Base-by-base conservation (phyloP, 2,113 vertebrate species). In the Erinaceus europaeus region DNA sequence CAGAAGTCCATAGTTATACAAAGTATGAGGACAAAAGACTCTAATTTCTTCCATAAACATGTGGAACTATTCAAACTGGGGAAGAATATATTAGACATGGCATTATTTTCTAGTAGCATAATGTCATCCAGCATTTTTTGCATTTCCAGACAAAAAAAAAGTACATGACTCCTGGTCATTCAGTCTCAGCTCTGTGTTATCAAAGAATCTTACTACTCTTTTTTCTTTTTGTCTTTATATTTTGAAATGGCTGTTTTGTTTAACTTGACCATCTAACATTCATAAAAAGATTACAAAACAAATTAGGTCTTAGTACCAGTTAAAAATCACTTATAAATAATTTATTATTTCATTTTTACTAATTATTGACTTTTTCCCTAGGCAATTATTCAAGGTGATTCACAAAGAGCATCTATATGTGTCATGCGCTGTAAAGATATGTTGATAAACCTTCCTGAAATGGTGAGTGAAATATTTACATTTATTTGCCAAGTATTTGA, bases 361-460 rank as follows among this genome's bases (percentile, higher is more conserved):
- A 78, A 61, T 90, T 86, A 65, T 82, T 96, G 90, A 52, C 46
- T 36, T 55, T 91, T 68, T 94, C 94, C 32, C 94, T 91, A 99
- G 99, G 98, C 98, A 53, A 44, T 98, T 90, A 96, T 91, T 97
- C 98, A 98, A 95, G 97, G 96, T 17, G 96, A 98, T 89, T 98
- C 98, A 95, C 96, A 97, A 76, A 98, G 96, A 82, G 98, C 98
- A 0, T 91, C 97, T 75, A 91, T 7, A 20, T 96, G 86, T 4
- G 76, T 98, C 76, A 96, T 98, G 72, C 98, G 97, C 84, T 99
- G 99, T 94, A 99, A 97, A 97, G 98, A 99, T 80, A 98, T 99
- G 96, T 91, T 99, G 95, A 72, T 96, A 55, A 98, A 97, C n/a
- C 91, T 98, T 40, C 98, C 99, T 7, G 97, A 97, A 95, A 97